Percentiles rank a stretch among this genome's conserved stretches.
These are phyloP conservation scores for Echinometra lucunter DNA, from an alignment of 53 echinoderm and acorn worm genomes.

Conservation along the genomic window DNA sequence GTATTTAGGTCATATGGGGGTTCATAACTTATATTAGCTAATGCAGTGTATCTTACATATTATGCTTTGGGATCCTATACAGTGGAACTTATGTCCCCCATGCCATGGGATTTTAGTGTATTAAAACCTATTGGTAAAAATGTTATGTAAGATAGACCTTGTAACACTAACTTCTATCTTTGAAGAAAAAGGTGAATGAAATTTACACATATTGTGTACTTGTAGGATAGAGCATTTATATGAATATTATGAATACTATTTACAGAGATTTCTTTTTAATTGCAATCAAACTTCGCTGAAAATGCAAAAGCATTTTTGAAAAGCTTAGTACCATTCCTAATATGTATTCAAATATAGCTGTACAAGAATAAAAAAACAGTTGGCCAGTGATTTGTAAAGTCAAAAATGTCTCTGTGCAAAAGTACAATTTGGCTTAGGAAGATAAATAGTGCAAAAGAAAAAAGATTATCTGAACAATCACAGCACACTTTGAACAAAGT, in stretches of 20 bases:
- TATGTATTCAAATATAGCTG: not conserved
- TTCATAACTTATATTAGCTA: not conserved
- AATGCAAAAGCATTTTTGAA: not conserved
- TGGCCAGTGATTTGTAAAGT: not conserved
- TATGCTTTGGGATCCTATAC: not conserved
- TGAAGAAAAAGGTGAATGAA: not conserved
- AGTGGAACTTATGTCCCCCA: not conserved
- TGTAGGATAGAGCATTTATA: not conserved
- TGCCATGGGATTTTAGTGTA: not conserved
- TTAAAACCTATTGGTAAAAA: not conserved
- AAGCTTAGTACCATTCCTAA: not conserved
- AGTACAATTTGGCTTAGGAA: not conserved
- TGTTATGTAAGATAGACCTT: not conserved
- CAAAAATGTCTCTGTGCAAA: not conserved
- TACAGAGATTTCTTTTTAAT: not conserved
- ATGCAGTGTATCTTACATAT: not conserved
- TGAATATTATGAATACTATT: not conserved
- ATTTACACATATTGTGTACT: not conserved
- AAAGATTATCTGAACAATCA: not conserved
- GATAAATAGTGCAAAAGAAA: no score
- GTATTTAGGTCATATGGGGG: not conserved
- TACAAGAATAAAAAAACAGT: not conserved
- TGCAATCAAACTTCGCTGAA: not conserved
- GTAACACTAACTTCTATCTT: not conserved
- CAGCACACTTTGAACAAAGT: constrained; percentile 1